phyloP scores from a whole-genome alignment of 2,797 vertebrate species.

The Cyprinodon diabolis region DNA sequence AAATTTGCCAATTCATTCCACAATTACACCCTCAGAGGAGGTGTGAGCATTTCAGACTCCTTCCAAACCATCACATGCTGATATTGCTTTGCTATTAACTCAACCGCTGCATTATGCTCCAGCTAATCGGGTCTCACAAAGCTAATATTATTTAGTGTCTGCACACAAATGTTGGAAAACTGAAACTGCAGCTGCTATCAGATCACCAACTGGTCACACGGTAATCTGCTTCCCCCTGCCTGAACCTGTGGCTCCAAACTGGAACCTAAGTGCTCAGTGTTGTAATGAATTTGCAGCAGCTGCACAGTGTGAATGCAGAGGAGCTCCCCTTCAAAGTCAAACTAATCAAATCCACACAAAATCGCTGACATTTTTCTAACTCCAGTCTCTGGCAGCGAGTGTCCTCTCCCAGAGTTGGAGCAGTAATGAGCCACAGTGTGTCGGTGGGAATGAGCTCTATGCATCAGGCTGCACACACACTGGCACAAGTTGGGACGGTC shows the following conservation, averaged over 20 bases:
- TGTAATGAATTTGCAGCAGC: conserved; percentile 10
- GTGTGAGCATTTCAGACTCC: neutral
- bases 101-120: neutral
- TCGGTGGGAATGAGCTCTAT: neutral
- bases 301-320: neutral
- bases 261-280: neutral
- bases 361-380: conserved; percentile 7
- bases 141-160: neutral
- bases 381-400: conserved; percentile 1
- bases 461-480: conserved; percentile 1
- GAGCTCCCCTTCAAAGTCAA: conserved; percentile 6
- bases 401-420: conserved; percentile 1
- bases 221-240: neutral
- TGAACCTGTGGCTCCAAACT: conserved; percentile 2
- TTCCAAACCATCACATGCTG: neutral
- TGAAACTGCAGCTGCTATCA: neutral
- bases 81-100: conserved; percentile 1
- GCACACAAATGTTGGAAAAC: neutral
- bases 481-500: neutral
- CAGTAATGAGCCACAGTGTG: neutral
- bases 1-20: too few species aligned
- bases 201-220: neutral
- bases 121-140: conserved; percentile 2
- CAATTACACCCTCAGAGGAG: too few species aligned
- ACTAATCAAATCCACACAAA: conserved; percentile 10